Base-by-base conservation (phyloP, 2,797 vertebrate species). In the Percopsis omiscomaycus region DNA sequence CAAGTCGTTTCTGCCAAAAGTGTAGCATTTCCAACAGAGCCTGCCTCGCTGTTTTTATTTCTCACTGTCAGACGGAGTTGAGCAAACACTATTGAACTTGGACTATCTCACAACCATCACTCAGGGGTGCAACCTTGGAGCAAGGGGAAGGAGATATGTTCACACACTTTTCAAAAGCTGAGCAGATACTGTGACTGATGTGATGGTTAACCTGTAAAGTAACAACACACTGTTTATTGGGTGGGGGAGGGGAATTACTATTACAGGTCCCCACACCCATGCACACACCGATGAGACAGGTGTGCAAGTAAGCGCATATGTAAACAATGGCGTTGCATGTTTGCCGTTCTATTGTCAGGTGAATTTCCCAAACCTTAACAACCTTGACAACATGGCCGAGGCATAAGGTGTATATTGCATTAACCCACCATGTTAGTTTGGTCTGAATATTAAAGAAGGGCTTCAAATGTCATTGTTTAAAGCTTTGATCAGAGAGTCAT, bases 401-500 rank as follows among this genome's bases (percentile, higher is more conserved):
- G 61, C 60, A 69, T 75, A 68, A 59, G 10, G 61, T 15, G 16
- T 55, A 55, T 44, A 64, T 68, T 74, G 71, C 45, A 64, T 54
- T 44, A 55, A 49, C 69, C 59, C 54, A 47, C 42, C 28, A 62
- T 29, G 68, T n/a, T 69, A 69, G 66, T 65, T 59, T 71, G 66
- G 56, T 75, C 15, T 60, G 63, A 67, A 74, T 77, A 78, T 48
- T 50, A 29, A 74, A 54, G 48, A 52, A 61, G 56, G 50, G 66
- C 71, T 71, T 83, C 53, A 69, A 69, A 77, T 78, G 78, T 77
- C 44, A 45, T 57, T n/a, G 59, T 70, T 66, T 48, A 30, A 14
- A 1, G 59, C 75, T 84, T 77, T 81, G 76, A 87, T 61, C 72
- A 72, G 28, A 11, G 72, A 66, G 75, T 78, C 69, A 45, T 68